Conservation (phyloP, 2,797 vertebrate species). For the Loriculus beryllinus region DNA sequence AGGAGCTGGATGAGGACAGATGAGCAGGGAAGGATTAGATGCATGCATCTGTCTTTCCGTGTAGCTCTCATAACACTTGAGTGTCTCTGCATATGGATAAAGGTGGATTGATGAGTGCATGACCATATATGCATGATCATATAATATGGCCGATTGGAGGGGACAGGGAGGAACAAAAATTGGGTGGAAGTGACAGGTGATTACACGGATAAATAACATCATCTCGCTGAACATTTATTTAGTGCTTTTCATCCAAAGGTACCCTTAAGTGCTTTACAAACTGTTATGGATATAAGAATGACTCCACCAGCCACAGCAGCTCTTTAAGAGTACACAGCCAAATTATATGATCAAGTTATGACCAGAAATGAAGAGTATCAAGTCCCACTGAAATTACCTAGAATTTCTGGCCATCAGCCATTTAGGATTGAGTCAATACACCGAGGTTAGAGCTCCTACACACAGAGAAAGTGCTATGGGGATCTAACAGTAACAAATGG, state of each 20-base stretch:
- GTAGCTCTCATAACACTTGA: conserved; percentile 60
- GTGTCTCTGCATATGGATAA: conserved; percentile 64
- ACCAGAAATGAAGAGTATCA: conserved; percentile 62
- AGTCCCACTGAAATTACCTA: conserved; percentile 58
- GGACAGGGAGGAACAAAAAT: conserved; percentile 70
- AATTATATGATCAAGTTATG: conserved; percentile 65
- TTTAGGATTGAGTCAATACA: conserved; percentile 32
- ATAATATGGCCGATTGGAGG: conserved; percentile 66
- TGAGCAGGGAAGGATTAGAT: conserved; percentile 52
- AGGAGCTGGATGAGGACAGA: conserved; percentile 51
- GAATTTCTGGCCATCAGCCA: conserved; percentile 61
- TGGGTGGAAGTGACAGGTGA: conserved; percentile 68
- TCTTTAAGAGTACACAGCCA: conserved; percentile 65
- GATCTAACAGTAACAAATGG: conserved; percentile 47
- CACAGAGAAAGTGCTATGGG: conserved; percentile 35
- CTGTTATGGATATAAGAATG: conserved; percentile 68
- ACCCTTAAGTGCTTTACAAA: conserved; percentile 71
- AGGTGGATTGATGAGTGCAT: conserved; percentile 68
- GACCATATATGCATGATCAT: conserved; percentile 65
- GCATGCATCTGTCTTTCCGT: conserved; percentile 61
- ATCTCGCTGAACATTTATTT: conserved; percentile 64
- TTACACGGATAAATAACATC: conserved; percentile 70
- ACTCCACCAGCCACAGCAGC: conserved; percentile 59
- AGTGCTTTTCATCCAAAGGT: conserved; percentile 68
- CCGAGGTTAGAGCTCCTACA: conserved; percentile 24